Percentiles rank a stretch among this genome's conserved stretches.
phyloP scores from a whole-genome alignment of 2,888 invertebrate genomes.

The Eilema griseolum region DNA sequence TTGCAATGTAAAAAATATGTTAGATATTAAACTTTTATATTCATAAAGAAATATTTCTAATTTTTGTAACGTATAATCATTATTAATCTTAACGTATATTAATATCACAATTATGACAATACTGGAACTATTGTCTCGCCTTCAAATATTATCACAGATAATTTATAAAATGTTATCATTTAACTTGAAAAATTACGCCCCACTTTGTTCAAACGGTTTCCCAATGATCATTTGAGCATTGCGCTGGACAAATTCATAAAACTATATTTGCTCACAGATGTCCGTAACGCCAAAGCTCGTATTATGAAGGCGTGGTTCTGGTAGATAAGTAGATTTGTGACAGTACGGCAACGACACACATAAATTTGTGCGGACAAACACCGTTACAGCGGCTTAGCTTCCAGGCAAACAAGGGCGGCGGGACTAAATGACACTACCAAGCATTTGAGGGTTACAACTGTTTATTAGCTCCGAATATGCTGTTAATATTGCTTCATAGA shows the following conservation, averaged over 20 bases:
- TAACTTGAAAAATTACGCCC: neutral
- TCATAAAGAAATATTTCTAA: neutral
- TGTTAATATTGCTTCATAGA: constrained; percentile 54
- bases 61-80: neutral
- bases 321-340: constrained; percentile 87
- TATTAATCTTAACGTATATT: no score
- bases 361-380: constrained; percentile 83
- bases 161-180: neutral
- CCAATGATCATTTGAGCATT: constrained; percentile 32
- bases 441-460: constrained; percentile 70
- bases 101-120: neutral
- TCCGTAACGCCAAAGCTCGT: constrained; percentile 61
- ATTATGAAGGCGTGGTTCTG: constrained; percentile 81
- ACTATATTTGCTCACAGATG: constrained; percentile 68
- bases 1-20: neutral
- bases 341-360: constrained; percentile 78
- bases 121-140: neutral
- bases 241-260: constrained; percentile 44
- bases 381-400: constrained; percentile 84
- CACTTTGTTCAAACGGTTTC: constrained; percentile 8
- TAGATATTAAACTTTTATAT: neutral
- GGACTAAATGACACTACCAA: constrained; percentile 66
- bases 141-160: neutral
- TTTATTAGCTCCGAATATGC: constrained; percentile 70
- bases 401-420: constrained; percentile 79